Evolutionary conservation across 2,888 invertebrate genomes (phyloP), one percentile per base, ranked within the genome.

Genomic region (Lathronympha strigana): DNA sequence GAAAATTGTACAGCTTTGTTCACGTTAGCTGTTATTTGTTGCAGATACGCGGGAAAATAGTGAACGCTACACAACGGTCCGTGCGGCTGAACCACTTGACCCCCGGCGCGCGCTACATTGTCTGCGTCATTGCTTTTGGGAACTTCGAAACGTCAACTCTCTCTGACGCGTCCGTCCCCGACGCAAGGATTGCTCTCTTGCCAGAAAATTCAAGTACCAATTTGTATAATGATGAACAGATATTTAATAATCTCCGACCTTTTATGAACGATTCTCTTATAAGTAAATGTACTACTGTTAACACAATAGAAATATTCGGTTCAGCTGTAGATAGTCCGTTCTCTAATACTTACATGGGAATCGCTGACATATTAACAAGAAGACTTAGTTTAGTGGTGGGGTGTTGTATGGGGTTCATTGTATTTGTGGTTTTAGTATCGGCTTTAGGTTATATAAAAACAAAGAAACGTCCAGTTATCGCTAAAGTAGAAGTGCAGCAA

Each of bases 101-200:
- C 68, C 95, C 97, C 2, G 96, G 95, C 76, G 96, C 96, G 2
- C 94, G 95, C 71, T 98, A 98, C 87, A 93, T 95, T 68, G 95
- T 98, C 76, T 98, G 98, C 86, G 97, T 98, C 61, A 93, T 97
- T 76, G 97, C 97, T n/a, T 90, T 96, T 68, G 97, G 97, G 67
- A 96, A 95, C 88, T 87, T 90, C 61, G 87, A 82, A 82, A 93
- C 77, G 84, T 93, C 78, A 76, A 80, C 79, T 71, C 84, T 75
- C 73, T 83, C 85, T 70, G 92, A 78, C 25, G 87, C 86, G 31
- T 84, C 89, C 1, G 71, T 83, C 68, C 87, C 94, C 72, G 88
- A 94, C 78, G 93, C 94, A 40, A 88, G 93, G 73, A 84, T 93
- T 69, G 89, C 93, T 25, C 78, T 87, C 43, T 81, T 86, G 55